Conservation (phyloP, 2,113 vertebrate species). For the Aegypius monachus region DNA sequence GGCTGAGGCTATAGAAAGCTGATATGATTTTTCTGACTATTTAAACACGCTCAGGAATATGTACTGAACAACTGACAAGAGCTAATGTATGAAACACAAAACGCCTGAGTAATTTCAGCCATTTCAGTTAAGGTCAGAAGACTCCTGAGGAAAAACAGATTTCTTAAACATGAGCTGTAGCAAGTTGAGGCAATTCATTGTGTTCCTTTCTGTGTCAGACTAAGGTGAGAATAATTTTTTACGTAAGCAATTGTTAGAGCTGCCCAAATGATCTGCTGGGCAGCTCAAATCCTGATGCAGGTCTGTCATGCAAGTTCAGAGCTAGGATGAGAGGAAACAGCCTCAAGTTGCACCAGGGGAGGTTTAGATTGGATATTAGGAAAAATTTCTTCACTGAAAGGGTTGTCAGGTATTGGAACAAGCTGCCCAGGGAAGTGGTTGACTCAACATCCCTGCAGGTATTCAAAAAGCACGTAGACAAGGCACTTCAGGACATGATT, state of each 20-base stretch:
- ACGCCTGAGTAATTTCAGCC: background rate
- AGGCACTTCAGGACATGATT: too few relatives aligned
- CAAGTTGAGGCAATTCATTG: background rate
- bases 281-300: background rate
- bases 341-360: background rate
- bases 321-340: background rate
- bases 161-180: background rate
- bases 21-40: background rate
- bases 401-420: background rate
- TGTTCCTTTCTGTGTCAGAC: background rate
- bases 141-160: background rate
- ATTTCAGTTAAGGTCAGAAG: slow-evolving; percentile 6
- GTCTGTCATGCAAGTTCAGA: background rate
- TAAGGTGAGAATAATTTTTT: background rate
- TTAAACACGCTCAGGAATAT: background rate
- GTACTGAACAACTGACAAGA: background rate
- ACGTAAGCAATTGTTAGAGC: background rate
- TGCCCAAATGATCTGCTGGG: background rate
- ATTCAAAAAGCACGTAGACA: too few relatives aligned
- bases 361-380: background rate
- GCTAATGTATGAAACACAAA: background rate
- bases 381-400: background rate
- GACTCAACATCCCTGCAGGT: too few relatives aligned
- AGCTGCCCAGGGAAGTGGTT: background rate
- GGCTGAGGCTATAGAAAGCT: background rate